A percentile compares a stretch with the other conserved stretches of the same genome.
Evolutionary conservation across 2,888 invertebrate genomes (phyloP).

Genomic region (Hypomecis punctinalis): DNA sequence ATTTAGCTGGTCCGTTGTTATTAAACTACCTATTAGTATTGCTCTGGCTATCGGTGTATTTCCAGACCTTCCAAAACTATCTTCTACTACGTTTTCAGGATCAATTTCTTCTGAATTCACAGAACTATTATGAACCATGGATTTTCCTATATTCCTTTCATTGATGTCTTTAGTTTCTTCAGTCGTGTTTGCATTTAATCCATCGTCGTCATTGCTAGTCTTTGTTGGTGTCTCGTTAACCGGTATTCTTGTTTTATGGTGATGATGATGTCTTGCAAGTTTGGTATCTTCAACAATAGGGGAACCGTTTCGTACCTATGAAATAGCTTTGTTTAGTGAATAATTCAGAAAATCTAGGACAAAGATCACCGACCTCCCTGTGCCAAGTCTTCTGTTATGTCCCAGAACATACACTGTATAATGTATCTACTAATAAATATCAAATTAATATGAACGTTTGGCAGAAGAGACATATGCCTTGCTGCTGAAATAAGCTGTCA

Average conservation of each 20-base stretch:
- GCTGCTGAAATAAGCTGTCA: neutral
- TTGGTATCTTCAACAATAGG: neutral
- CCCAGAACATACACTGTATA: no score
- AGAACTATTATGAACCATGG: neutral
- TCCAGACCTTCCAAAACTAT: neutral
- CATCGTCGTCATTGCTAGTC: neutral
- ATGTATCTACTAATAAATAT: no score
- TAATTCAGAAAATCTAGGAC: no score
- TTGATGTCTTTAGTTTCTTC: neutral
- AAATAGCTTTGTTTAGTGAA: neutral
- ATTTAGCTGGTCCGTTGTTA: neutral
- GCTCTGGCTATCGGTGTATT: neutral
- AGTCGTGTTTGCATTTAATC: neutral
- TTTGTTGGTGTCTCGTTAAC: neutral
- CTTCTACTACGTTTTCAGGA: neutral
- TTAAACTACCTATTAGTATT: neutral
- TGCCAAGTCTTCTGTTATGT: no score
- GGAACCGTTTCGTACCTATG: constrained; percentile 8
- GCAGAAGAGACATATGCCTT: no score
- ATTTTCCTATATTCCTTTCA: neutral
- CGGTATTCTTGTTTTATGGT: constrained; percentile 1
- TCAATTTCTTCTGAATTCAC: neutral
- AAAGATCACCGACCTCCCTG: no score
- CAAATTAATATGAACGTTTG: no score
- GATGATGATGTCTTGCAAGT: constrained; percentile 6